These are phyloP conservation scores for Andricus curvator DNA, from an alignment of 2,888 invertebrate genomes.

Conservation along the genomic window DNA sequence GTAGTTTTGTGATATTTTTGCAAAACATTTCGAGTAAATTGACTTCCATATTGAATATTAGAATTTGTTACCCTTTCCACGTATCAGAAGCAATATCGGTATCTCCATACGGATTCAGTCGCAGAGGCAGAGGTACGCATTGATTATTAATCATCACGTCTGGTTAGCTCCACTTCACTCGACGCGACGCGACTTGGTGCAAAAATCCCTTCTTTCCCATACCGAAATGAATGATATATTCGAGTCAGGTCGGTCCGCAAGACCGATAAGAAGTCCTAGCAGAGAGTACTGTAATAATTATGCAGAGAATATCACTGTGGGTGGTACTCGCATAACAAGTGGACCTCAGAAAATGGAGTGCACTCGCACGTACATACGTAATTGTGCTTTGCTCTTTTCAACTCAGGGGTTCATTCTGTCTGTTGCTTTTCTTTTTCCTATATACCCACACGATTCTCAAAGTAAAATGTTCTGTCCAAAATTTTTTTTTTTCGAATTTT, in stretches of 20 bases:
- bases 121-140: neutral
- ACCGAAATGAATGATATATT: slow-evolving; percentile 60
- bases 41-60: neutral
- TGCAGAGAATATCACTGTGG: slow-evolving; percentile 69
- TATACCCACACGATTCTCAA: slow-evolving; percentile 16
- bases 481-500: too few species aligned
- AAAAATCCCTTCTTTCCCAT: slow-evolving; percentile 58
- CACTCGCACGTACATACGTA: slow-evolving; percentile 27
- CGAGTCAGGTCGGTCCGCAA: slow-evolving; percentile 59
- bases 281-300: slow-evolving; percentile 69
- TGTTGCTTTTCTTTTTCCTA: slow-evolving; percentile 23
- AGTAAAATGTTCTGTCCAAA: neutral
- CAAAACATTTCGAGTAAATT: neutral
- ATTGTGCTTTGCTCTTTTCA: slow-evolving; percentile 33
- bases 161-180: slow-evolving; percentile 51
- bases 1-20: neutral
- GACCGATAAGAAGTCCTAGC: slow-evolving; percentile 66
- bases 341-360: slow-evolving; percentile 45
- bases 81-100: slow-evolving; percentile 21
- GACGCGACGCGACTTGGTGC: slow-evolving; percentile 56
- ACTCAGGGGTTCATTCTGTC: slow-evolving; percentile 11
- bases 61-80: slow-evolving; percentile 49
- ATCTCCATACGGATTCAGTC: neutral
- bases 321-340: slow-evolving; percentile 67
- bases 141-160: slow-evolving; percentile 41